Base-by-base conservation (phyloP, 1,140 invertebrate genomes). In the Chrysoperla carnea region DNA sequence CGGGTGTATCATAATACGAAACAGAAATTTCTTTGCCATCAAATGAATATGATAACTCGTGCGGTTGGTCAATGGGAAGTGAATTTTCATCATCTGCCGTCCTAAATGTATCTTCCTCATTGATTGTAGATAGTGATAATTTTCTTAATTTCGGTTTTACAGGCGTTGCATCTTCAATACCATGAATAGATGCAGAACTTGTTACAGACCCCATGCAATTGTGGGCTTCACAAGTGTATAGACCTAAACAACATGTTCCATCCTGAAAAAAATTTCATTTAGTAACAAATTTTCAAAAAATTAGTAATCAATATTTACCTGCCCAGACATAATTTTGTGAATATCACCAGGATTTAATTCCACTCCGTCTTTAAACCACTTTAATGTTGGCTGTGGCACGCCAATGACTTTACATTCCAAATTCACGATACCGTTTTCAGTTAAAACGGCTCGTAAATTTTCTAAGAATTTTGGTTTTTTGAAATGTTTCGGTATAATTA, bases 401-500 rank as follows among this genome's bases (percentile, higher is more conserved):
- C 86, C 86, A 43, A 91, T 89, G n/a, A 91, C 85, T 67, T 92
- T 92, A 60, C 87, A 92, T 58, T 92, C 86, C 39, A 92, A 68
- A 63, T 89, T 90, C 0, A 92, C 87, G 28, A 85, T 83, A 2
- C 75, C 86, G 61, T 89, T 84, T 49, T 88, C 82, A 1, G 84
- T 85, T 13, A 92, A 62, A 35, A 88, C 77, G 6, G 86, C 86
- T 46, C 82, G 68, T 8, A 92, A 63, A 49, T 75, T 79, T 60
- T 91, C 86, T 9, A 92, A 63, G 60, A 91, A 92, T 48, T 80
- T 73, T 0, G 87, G 86, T 53, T 85, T 87, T 56, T 86, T 88
- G 52, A 78, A 92, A 64, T 88, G 84, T 52, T 79, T 72, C 1
- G 87, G 87, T 57, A 91, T 84, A 44, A 77, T 76, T 31, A 92